A percentile compares a stretch with the other conserved stretches of the same genome.
These are phyloP conservation scores for Peromyscus leucopus DNA, from an alignment of 2,113 vertebrate genomes.

Conservation along the genomic window DNA sequence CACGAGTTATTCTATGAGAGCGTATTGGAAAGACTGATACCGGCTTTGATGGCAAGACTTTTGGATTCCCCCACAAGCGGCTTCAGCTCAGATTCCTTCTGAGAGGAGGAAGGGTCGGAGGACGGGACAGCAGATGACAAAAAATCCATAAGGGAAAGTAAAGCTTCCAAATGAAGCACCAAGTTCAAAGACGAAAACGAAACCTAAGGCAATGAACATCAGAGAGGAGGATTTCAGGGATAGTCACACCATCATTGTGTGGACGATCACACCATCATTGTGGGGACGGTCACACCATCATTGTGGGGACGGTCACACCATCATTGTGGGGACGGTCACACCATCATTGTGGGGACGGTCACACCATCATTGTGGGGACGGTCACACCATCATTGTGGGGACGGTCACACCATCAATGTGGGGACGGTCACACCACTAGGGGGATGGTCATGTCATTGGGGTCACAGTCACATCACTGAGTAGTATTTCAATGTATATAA, in stretches of 20 bases:
- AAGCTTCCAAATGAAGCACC: conserved; percentile 94
- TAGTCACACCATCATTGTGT: background rate
- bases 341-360: background rate
- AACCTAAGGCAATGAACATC: conserved; percentile 88
- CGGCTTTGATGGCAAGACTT: conserved; percentile 80
- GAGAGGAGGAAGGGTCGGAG: conserved; percentile 68
- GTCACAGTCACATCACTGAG: background rate
- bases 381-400: background rate
- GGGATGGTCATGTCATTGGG: background rate
- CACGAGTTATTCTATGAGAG: background rate
- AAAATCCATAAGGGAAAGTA: conserved; percentile 95
- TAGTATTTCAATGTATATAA: background rate
- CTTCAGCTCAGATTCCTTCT: conserved; percentile 85
- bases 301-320: background rate
- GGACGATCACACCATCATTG: background rate
- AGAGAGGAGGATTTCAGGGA: conserved; percentile 57
- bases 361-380: background rate
- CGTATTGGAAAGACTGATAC: conserved; percentile 74
- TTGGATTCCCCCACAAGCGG: conserved; percentile 84
- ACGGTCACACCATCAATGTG: background rate
- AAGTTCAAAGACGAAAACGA: conserved; percentile 94
- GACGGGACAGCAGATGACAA: conserved; percentile 89
- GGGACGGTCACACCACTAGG: background rate
- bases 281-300: background rate
- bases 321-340: background rate